A percentile compares a stretch with the other conserved stretches of the same genome.
phyloP scores from a whole-genome alignment of 2,888 invertebrate genomes.

The Eupeodes luniger region DNA sequence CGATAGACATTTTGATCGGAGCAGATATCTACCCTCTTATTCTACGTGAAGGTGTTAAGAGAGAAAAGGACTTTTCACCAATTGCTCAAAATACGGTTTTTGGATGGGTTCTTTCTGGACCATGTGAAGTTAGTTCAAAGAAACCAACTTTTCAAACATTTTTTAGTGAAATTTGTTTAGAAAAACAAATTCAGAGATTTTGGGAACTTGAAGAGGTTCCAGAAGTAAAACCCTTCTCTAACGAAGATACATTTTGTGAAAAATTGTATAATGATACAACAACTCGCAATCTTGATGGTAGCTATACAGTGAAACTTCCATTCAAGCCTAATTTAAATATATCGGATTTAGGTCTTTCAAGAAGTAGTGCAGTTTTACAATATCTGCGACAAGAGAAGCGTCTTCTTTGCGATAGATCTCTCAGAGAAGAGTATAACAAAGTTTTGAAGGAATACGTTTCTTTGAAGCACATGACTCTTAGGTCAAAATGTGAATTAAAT shows the following conservation, averaged over 20 bases:
- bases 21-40: too few relatives aligned
- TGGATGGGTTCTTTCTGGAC: conserved; percentile 32
- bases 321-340: too few relatives aligned
- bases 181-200: conserved; percentile 32
- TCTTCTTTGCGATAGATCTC: too few relatives aligned
- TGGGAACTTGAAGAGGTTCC: conserved; percentile 31
- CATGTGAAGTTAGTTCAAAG: not conserved
- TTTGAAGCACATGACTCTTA: not conserved
- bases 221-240: not conserved
- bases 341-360: too few relatives aligned
- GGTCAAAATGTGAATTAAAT: not conserved
- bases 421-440: not conserved
- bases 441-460: conserved; percentile 12
- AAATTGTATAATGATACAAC: conserved; percentile 7
- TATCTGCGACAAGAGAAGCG: too few relatives aligned
- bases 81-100: conserved; percentile 28
- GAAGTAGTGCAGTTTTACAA: too few relatives aligned
- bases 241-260: conserved; percentile 19
- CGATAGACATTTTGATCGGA: too few relatives aligned
- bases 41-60: too few relatives aligned
- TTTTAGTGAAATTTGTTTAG: too few relatives aligned
- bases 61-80: not conserved
- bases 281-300: not conserved
- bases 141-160: not conserved
- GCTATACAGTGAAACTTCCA: too few relatives aligned